Conservation (phyloP, 2,113 vertebrate genomes). For the Platycercus adscitus region DNA sequence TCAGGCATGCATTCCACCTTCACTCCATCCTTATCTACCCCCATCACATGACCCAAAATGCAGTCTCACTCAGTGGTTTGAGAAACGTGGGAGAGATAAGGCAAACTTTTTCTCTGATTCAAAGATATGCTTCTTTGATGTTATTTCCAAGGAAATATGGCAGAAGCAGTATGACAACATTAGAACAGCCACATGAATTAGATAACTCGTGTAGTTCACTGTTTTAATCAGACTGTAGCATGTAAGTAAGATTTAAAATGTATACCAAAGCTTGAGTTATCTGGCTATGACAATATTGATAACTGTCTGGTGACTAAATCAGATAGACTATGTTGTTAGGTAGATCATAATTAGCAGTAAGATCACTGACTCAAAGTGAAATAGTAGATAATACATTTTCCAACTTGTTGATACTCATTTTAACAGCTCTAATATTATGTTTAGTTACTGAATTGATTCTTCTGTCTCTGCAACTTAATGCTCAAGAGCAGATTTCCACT, state of each 20-base stretch:
- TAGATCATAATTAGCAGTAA: not conserved
- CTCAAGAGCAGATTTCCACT: not conserved
- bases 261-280: not conserved
- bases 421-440: not conserved
- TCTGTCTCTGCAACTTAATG: not conserved
- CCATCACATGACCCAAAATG: not conserved
- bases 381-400: not conserved
- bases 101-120: not conserved
- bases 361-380: not conserved
- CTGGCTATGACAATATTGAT: not conserved
- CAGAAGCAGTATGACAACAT: not conserved
- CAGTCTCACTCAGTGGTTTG: not conserved
- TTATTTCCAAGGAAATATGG: not conserved
- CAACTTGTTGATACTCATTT: not conserved
- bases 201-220: not conserved
- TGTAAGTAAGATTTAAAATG: not conserved
- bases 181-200: not conserved
- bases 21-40: not conserved
- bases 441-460: not conserved
- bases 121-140: not conserved
- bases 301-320: not conserved
- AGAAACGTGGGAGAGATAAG: not conserved
- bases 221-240: not conserved
- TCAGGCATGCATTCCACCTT: not conserved
- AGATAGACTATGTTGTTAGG: not conserved